A percentile compares a stretch with the other conserved stretches of the same genome.
phyloP scores from a whole-genome alignment of 2,797 vertebrate genomes.

The Somateria mollissima region DNA sequence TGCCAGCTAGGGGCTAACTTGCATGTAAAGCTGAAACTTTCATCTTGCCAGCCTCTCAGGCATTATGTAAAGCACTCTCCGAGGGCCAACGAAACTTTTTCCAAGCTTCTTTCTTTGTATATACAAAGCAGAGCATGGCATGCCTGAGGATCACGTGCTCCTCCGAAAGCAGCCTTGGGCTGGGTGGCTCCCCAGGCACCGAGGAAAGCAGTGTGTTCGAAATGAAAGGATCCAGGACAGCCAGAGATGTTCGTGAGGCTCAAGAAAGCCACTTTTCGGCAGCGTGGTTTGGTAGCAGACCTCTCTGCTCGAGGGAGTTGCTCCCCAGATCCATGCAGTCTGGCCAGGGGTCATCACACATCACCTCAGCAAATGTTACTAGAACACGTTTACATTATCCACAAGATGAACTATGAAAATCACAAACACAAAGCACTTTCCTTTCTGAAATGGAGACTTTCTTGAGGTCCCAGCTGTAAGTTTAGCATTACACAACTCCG shows the following conservation, averaged over 20 bases:
- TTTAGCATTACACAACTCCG: background rate
- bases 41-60: background rate
- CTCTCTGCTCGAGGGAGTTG: background rate
- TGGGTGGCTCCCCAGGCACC: slow-evolving; percentile 18
- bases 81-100: background rate
- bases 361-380: background rate
- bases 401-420: fast-evolving
- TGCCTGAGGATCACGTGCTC: background rate
- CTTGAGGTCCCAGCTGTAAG: background rate
- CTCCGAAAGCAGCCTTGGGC: background rate
- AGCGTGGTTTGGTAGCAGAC: background rate
- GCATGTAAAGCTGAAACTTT: background rate
- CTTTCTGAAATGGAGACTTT: background rate
- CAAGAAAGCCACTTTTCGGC: fast-evolving
- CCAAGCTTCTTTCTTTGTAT: background rate
- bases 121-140: background rate
- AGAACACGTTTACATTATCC: background rate
- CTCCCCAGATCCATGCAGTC: background rate
- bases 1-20: background rate
- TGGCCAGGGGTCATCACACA: background rate
- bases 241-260: background rate
- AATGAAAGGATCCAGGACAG: slow-evolving; percentile 3
- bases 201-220: background rate
- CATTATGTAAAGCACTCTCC: background rate
- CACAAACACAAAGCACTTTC: background rate